phyloP scores from a whole-genome alignment of 2,797 vertebrate species.

The Notolabrus celidotus region DNA sequence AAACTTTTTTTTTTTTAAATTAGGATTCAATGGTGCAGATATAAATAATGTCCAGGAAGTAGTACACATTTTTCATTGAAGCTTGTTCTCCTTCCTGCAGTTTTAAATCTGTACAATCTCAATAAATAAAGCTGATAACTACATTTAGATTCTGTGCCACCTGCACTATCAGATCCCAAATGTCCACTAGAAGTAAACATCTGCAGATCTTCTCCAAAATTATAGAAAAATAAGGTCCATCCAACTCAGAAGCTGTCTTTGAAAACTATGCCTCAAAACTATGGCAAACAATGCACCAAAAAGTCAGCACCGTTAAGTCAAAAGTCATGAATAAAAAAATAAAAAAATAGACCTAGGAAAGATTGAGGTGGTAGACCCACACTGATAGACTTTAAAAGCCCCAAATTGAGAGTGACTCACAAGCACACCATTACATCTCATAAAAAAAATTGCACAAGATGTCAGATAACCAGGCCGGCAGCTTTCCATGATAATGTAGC shows the following conservation, averaged over 20 bases:
- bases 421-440: background rate
- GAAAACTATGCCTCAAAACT: no score
- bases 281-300: no score
- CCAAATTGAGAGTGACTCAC: background rate
- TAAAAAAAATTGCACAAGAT: background rate
- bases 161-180: background rate
- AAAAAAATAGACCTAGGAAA: no score
- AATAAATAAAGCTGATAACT: background rate
- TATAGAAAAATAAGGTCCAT: background rate
- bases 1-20: no score
- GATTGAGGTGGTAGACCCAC: background rate
- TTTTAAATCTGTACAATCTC: background rate
- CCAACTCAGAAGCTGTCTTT: no score
- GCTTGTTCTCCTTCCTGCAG: background rate
- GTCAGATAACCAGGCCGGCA: constrained; percentile 8
- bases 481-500: background rate
- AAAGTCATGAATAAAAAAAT: no score
- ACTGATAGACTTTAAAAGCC: background rate
- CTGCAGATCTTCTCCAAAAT: background rate
- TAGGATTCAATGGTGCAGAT: background rate
- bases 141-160: background rate
- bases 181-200: background rate
- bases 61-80: background rate
- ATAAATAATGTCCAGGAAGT: background rate
- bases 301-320: no score